Evolutionary conservation across 2,113 vertebrate species (phyloP), one percentile per base, ranked within the genome.

Genomic region (Pedetes capensis): DNA sequence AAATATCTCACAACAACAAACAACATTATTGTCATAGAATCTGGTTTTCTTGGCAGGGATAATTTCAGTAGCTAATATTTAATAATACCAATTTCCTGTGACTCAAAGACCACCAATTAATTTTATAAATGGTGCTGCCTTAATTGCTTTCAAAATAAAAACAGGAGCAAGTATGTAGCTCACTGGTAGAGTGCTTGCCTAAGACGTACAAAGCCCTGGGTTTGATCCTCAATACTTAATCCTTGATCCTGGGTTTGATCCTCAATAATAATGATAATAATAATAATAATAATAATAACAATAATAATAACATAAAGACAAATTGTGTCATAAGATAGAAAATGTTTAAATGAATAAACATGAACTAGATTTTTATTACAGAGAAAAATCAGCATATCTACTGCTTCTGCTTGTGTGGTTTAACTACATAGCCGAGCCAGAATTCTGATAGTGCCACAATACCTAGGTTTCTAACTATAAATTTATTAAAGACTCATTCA

Each of bases 71-170:
- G 2, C 49, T 72, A 51, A 17, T 63, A n/a, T 37, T 10, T 42
- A 75, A 83, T 49, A 74, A 66, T 37, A 11, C 53, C 34, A 49
- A 37, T 49, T 74, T n/a, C 8, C 25, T 34, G 44, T 47, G 8
- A 13, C 22, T 80, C 63, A 95, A 90, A 81, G 22, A 6, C 6
- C 27, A 87, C 5, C 0, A n/a, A 27, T 87, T 87, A 29, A 69
- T 37, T 84, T 85, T 72, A 3, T 0, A 76, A 76, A 27, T 59
- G 4, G 59, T 61, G 13, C 14, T 39, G 12, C 23, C 75, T 55
- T 27, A 47, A 64, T 87, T 94, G 6, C 16, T 57, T 82, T 76
- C 32, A 63, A 89, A 94, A 88, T 89, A 51, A 23, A 49, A 63
- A 34, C 11, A 83, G 20, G 12, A 20, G 39, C 16, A 42, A 68